These are phyloP conservation scores for Syngnathus scovelli DNA, from an alignment of 2,113 vertebrate species.

Conservation along the genomic window DNA sequence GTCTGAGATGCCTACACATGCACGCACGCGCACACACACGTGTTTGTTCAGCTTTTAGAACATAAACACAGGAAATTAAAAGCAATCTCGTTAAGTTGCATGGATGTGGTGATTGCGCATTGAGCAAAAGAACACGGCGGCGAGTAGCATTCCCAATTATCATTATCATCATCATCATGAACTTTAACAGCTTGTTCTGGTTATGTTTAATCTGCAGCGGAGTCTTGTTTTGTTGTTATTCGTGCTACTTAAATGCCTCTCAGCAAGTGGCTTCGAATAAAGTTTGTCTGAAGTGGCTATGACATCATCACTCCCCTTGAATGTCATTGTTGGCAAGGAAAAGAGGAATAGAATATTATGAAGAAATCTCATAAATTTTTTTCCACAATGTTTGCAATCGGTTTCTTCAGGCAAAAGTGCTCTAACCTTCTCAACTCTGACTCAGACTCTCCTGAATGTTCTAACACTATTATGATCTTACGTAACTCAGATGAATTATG, in stretches of 20 bases:
- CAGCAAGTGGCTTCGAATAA: neutral
- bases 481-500: slow-evolving; percentile 6
- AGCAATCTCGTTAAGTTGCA: slow-evolving; percentile 7
- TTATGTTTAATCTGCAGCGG: neutral
- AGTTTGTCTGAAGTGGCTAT: neutral
- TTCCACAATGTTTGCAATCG: neutral
- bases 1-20: slow-evolving; percentile 8
- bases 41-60: slow-evolving; percentile 5
- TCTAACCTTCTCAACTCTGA: neutral
- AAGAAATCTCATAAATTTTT: neutral
- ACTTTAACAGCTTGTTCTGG: neutral
- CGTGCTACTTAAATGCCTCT: neutral
- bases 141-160: neutral
- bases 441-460: slow-evolving; percentile 1
- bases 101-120: slow-evolving; percentile 11
- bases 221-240: neutral
- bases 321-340: neutral
- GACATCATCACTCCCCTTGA: neutral
- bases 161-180: slow-evolving; percentile 3
- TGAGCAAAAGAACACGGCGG: slow-evolving; percentile 5
- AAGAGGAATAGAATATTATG: neutral
- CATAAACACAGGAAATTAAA: slow-evolving; percentile 23
- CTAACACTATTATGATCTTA: neutral
- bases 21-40: slow-evolving; percentile 13
- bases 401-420: neutral